These are phyloP conservation scores for Epinotia brunnichana DNA, from an alignment of 2,888 invertebrate genomes.

Conservation along the genomic window DNA sequence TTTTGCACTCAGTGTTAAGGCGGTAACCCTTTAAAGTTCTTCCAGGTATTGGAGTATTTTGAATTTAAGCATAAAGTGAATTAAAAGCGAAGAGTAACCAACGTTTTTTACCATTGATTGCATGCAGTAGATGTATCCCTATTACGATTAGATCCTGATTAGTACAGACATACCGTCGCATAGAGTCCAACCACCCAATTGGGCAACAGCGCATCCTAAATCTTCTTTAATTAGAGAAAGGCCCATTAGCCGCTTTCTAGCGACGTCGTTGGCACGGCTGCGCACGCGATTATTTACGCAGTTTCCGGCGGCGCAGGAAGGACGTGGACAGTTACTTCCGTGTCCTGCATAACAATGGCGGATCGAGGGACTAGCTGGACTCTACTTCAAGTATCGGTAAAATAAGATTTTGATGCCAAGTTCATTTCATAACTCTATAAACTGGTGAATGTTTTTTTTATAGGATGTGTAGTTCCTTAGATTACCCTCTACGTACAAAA, in stretches of 20 bases:
- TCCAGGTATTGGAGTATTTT: no score
- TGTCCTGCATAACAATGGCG: conserved; percentile 66
- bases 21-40: no score
- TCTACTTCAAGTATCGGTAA: conserved; percentile 6
- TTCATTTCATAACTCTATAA: no score
- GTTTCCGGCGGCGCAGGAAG: conserved; percentile 65
- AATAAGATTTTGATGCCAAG: no score
- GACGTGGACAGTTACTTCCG: conserved; percentile 67
- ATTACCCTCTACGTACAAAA: no score
- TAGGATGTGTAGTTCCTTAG: no score
- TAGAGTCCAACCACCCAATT: not conserved
- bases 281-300: conserved; percentile 53
- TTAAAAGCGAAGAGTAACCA: no score
- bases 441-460: no score
- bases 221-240: conserved; percentile 38
- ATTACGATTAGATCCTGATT: not conserved
- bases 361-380: conserved; percentile 7
- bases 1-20: no score
- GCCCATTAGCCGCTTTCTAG: conserved; percentile 38
- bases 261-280: conserved; percentile 18
- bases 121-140: no score
- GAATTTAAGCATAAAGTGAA: no score
- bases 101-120: no score
- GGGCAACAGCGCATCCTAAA: conserved; percentile 7
- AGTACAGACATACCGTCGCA: not conserved